phyloP scores from a whole-genome alignment of 1,140 invertebrate genomes.

The Ips typographus region DNA sequence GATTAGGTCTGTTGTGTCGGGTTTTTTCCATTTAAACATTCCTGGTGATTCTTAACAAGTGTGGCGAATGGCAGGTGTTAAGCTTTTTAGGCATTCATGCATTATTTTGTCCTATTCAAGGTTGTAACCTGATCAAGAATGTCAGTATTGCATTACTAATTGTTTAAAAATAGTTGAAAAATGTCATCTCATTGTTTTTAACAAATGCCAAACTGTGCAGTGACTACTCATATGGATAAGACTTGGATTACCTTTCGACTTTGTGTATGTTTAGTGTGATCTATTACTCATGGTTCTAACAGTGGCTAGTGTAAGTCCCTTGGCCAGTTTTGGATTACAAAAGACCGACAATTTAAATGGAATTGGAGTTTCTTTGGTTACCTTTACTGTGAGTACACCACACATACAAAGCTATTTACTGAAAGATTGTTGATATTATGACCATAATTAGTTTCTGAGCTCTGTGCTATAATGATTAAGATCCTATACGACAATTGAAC shows the following conservation, averaged over 20 bases:
- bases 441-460: too few relatives aligned
- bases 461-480: too few relatives aligned
- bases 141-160: neutral
- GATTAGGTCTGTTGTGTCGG: constrained; percentile 2
- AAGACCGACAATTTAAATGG: constrained; percentile 39
- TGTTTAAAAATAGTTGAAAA: neutral
- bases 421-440: too few relatives aligned
- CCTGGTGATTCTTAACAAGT: neutral
- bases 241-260: too few relatives aligned
- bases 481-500: too few relatives aligned
- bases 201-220: too few relatives aligned
- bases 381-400: constrained; percentile 37
- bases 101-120: neutral
- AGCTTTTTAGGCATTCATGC: too few relatives aligned
- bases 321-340: constrained; percentile 41
- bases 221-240: too few relatives aligned
- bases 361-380: constrained; percentile 39
- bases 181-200: too few relatives aligned
- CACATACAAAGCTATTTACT: neutral
- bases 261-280: too few relatives aligned
- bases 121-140: neutral
- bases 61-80: constrained; percentile 3
- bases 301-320: constrained; percentile 40
- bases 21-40: neutral
- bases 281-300: constrained; percentile 37